Conservation (phyloP, 2,113 vertebrate species). For the Centropus unirufus region DNA sequence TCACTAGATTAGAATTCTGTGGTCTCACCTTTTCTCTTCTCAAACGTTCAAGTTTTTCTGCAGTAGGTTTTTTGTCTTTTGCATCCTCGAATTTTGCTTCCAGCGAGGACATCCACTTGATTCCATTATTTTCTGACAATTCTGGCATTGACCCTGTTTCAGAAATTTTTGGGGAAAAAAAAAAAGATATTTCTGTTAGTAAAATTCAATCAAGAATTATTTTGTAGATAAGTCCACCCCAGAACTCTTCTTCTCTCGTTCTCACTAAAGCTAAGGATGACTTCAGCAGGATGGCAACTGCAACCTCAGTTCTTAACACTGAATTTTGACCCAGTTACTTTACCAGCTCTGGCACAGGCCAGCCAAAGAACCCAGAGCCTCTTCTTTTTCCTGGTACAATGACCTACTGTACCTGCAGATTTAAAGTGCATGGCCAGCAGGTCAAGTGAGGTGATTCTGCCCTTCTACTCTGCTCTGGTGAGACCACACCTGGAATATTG, state of each 20-base stretch:
- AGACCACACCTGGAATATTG: too few relatives aligned
- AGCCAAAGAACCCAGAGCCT: background rate
- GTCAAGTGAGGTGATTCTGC: too few relatives aligned
- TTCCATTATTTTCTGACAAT: conserved; percentile 60
- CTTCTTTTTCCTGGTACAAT: background rate
- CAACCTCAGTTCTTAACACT: background rate
- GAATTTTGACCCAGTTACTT: background rate
- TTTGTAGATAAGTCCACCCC: background rate
- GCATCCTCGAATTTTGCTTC: conserved; percentile 75
- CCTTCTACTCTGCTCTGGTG: too few relatives aligned
- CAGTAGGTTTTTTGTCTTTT: conserved; percentile 75
- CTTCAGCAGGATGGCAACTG: background rate
- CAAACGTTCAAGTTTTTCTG: conserved; percentile 85
- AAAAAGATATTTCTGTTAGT: background rate
- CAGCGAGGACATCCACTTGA: conserved; percentile 87
- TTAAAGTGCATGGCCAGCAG: background rate
- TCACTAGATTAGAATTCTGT: background rate
- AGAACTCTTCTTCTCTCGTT: background rate
- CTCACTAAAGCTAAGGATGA: background rate
- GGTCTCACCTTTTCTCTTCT: conserved; percentile 88
- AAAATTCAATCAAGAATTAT: background rate
- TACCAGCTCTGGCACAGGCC: background rate
- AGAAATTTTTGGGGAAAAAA: background rate
- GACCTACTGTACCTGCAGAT: too few relatives aligned
- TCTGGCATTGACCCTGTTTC: background rate